A percentile compares a stretch with the other conserved stretches of the same genome.
Evolutionary conservation across 2,888 invertebrate species (phyloP).

Genomic region (Agrotis puta): DNA sequence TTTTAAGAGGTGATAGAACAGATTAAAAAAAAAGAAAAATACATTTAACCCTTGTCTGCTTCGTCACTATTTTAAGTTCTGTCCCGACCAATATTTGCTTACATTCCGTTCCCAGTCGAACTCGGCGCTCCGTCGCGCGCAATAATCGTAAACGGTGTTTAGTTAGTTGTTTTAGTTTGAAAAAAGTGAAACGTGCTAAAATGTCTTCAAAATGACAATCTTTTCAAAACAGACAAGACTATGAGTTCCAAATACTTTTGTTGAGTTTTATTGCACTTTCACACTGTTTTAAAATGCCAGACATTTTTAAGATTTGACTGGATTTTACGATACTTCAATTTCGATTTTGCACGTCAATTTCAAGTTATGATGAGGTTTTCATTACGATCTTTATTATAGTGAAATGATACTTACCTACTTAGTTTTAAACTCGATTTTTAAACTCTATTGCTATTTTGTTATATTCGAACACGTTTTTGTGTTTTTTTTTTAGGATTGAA

Average conservation of each 20-base stretch:
- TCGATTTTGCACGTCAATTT: constrained; percentile 20
- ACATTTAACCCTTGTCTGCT: constrained; percentile 28
- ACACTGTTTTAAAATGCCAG: constrained; percentile 46
- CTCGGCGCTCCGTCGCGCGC: constrained; percentile 55
- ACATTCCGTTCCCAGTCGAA: constrained; percentile 22
- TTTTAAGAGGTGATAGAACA: neutral
- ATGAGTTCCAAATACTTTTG: constrained; percentile 33
- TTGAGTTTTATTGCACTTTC: constrained; percentile 60
- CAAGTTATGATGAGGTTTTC: constrained; percentile 10
- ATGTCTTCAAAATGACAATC: constrained; percentile 37
- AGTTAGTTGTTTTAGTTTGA: neutral
- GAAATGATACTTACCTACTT: neutral
- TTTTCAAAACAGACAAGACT: constrained; percentile 23
- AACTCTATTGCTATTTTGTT: neutral
- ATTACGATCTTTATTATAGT: constrained; percentile 4
- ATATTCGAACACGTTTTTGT: neutral
- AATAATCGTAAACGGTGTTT: constrained; percentile 25
- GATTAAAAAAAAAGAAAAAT: neutral
- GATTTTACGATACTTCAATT: constrained; percentile 22
- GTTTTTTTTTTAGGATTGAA: neutral
- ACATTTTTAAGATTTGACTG: constrained; percentile 24
- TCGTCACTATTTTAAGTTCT: neutral
- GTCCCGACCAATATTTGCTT: constrained; percentile 3
- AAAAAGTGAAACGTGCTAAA: constrained; percentile 13
- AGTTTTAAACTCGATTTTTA: neutral